These are phyloP conservation scores for Pedetes capensis DNA, from an alignment of 2,113 vertebrate species.

Conservation along the genomic window DNA sequence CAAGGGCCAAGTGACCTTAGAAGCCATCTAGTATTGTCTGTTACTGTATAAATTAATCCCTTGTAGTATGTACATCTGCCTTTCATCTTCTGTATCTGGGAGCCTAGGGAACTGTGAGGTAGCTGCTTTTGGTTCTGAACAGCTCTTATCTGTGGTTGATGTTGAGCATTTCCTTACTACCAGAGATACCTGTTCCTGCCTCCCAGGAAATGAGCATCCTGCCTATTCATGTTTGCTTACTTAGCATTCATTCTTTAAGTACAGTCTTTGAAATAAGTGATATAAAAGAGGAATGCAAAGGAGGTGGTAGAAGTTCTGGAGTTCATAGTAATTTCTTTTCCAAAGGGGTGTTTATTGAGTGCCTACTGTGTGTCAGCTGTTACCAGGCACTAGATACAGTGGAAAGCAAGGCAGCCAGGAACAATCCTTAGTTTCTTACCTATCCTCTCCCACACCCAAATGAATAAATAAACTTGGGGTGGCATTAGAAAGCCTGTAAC, in stretches of 20 bases:
- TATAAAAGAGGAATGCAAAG: not conserved
- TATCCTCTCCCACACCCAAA: not conserved
- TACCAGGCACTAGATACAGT: not conserved
- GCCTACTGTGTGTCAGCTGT: not conserved
- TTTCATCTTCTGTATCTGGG: not conserved
- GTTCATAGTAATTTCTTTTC: not conserved
- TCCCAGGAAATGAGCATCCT: not conserved
- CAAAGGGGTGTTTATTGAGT: not conserved
- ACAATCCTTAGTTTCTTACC: not conserved
- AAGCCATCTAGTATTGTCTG: not conserved
- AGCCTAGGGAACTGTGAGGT: not conserved
- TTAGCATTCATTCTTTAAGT: not conserved
- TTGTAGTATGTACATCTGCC: not conserved
- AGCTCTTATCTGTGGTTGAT: not conserved
- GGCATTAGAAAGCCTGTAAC: not conserved
- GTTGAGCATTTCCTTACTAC: not conserved
- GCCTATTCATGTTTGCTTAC: not conserved
- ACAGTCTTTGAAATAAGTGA: not conserved
- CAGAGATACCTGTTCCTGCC: no score
- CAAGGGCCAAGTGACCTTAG: not conserved
- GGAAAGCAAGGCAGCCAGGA: not conserved
- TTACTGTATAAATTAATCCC: not conserved
- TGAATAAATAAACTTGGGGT: not conserved
- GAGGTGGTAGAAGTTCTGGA: not conserved
- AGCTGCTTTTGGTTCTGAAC: not conserved